Evolutionary conservation across 2,113 vertebrate genomes (phyloP).

Genomic region (Callopanchax toddi): DNA sequence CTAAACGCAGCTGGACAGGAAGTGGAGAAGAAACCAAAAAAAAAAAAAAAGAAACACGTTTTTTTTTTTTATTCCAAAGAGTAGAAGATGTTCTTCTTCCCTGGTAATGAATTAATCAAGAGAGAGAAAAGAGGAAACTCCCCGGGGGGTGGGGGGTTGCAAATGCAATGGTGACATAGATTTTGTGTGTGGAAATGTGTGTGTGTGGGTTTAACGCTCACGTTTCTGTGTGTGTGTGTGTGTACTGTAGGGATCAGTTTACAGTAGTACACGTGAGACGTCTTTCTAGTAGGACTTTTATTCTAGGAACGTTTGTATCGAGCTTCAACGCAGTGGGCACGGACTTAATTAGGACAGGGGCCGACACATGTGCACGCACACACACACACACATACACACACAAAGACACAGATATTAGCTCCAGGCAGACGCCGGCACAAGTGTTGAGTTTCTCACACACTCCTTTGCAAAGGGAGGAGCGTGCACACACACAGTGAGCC

Average conservation of each 20-base stretch:
- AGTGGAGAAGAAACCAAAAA: constrained; percentile 35
- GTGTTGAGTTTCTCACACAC: constrained; percentile 74
- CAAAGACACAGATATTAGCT: constrained; percentile 61
- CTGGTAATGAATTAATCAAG: constrained; percentile 59
- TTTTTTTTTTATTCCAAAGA: not conserved
- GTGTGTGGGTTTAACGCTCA: constrained; percentile 46
- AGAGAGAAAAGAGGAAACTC: constrained; percentile 52
- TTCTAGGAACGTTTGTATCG: constrained; percentile 58
- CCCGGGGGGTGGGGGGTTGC: constrained; percentile 34
- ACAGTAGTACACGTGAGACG: constrained; percentile 59
- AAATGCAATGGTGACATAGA: constrained; percentile 58
- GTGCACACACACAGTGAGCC: constrained; percentile 11
- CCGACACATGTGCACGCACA: constrained; percentile 4
- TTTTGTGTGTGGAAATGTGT: constrained; percentile 42
- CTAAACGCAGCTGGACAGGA: constrained; percentile 66
- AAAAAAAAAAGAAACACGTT: constrained; percentile 3
- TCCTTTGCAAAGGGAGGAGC: constrained; percentile 35
- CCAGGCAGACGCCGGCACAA: constrained; percentile 61
- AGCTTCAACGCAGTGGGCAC: constrained; percentile 23
- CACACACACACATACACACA: constrained; percentile 22
- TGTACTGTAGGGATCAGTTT: constrained; percentile 60
- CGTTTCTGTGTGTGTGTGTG: constrained; percentile 52
- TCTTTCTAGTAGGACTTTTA: constrained; percentile 61
- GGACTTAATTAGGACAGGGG: constrained; percentile 54
- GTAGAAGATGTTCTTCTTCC: constrained; percentile 56